Conservation (phyloP, 2,113 vertebrate species). For the Tenebrosternarchus preto region DNA sequence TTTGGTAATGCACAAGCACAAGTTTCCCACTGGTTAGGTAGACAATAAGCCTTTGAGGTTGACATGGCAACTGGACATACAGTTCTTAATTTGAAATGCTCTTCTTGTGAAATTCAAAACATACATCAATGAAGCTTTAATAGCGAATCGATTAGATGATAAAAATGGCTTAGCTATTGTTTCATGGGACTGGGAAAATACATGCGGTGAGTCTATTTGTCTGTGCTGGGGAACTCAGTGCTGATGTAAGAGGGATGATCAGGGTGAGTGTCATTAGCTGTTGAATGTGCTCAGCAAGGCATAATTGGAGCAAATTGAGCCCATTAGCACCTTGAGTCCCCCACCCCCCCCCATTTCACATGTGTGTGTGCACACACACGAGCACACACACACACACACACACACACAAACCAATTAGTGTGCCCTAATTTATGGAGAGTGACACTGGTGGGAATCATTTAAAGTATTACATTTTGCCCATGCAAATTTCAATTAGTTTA, state of each 20-base stretch:
- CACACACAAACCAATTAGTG: constrained; percentile 17
- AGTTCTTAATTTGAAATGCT: neutral
- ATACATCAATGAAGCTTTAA: neutral
- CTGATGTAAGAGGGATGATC: constrained; percentile 20
- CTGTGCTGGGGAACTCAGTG: neutral
- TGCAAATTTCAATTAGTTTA: constrained; percentile 20
- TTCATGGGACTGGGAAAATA: neutral
- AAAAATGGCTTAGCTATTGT: neutral
- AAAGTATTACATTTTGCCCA: constrained; percentile 6
- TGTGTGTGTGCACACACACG: constrained; percentile 18
- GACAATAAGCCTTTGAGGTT: neutral
- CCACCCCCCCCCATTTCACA: neutral
- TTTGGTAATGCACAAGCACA: neutral
- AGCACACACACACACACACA: neutral
- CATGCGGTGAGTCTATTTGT: neutral
- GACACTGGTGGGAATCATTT: constrained; percentile 41
- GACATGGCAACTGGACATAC: neutral
- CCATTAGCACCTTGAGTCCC: constrained; percentile 51
- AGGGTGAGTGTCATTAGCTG: constrained; percentile 27
- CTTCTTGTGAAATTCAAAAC: neutral
- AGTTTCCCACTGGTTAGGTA: no score
- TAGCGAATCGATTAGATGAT: neutral
- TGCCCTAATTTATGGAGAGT: constrained; percentile 37
- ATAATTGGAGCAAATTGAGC: constrained; percentile 55
- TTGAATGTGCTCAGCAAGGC: constrained; percentile 41